A percentile compares a stretch with the other conserved stretches of the same genome.
Conservation (phyloP, 2,113 vertebrate species). For the Pteronura brasiliensis region DNA sequence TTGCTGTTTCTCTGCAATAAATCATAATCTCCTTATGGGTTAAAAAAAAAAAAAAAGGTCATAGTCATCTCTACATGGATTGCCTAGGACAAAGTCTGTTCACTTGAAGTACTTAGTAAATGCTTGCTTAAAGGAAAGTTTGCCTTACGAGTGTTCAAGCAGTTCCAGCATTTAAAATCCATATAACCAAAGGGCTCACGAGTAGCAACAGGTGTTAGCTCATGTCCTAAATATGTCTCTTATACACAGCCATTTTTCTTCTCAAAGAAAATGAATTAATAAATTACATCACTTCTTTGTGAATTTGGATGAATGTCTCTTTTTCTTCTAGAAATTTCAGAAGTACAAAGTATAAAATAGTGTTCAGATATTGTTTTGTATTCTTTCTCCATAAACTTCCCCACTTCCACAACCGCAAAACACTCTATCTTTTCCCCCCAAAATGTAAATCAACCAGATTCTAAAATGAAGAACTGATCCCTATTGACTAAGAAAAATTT, state of each 20-base stretch:
- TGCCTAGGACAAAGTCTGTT: not conserved
- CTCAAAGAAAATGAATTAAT: not conserved
- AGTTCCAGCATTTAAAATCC: not conserved
- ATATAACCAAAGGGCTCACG: not conserved
- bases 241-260: not conserved
- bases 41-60: not conserved
- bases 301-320: not conserved
- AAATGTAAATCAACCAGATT: slow-evolving; percentile 14
- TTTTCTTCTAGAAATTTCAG: not conserved
- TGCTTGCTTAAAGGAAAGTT: not conserved
- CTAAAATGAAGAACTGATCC: slow-evolving; percentile 46
- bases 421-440: not conserved
- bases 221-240: not conserved
- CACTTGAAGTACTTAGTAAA: not conserved
- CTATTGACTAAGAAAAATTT: not conserved
- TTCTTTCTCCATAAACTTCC: not conserved
- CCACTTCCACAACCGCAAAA: not conserved
- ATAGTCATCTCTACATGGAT: not conserved
- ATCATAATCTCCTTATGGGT: not conserved
- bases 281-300: not conserved
- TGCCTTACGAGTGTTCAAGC: not conserved
- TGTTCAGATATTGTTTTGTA: not conserved
- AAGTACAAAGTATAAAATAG: not conserved
- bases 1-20: not conserved
- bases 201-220: not conserved